Conservation (phyloP, 2,888 invertebrate genomes). For the Chouioia cunea region DNA sequence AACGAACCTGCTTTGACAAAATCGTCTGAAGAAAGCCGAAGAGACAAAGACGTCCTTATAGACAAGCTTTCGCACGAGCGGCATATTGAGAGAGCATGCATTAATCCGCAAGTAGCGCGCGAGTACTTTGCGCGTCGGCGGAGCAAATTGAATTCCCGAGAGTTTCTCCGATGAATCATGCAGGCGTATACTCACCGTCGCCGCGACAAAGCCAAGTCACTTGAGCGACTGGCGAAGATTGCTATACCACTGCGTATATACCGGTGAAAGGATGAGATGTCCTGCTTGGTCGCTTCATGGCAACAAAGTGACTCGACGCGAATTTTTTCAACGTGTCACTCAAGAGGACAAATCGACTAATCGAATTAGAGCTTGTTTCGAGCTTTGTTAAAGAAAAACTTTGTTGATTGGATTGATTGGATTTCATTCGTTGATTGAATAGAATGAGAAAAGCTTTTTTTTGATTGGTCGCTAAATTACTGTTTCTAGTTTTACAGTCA, state of each 20-base stretch:
- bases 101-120: conserved; percentile 9
- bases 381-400: background rate
- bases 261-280: conserved; percentile 15
- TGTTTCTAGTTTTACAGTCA: no score
- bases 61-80: no score
- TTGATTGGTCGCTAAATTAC: background rate
- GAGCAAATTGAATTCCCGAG: conserved; percentile 31
- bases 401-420: conserved; percentile 18
- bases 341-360: conserved; percentile 18
- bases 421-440: conserved; percentile 1
- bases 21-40: no score
- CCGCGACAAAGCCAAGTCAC: background rate
- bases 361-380: conserved; percentile 26
- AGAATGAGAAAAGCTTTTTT: conserved; percentile 8
- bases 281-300: conserved; percentile 9
- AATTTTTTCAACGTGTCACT: conserved; percentile 28
- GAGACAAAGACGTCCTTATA: no score
- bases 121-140: conserved; percentile 5
- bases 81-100: conserved; percentile 5
- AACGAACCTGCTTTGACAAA: no score
- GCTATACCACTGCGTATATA: background rate
- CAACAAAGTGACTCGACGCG: conserved; percentile 15
- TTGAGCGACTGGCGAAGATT: background rate
- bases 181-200: background rate
- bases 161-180: conserved; percentile 40